These are phyloP conservation scores for Monodelphis domestica DNA, from an alignment of 2,797 vertebrate species.

Conservation along the genomic window DNA sequence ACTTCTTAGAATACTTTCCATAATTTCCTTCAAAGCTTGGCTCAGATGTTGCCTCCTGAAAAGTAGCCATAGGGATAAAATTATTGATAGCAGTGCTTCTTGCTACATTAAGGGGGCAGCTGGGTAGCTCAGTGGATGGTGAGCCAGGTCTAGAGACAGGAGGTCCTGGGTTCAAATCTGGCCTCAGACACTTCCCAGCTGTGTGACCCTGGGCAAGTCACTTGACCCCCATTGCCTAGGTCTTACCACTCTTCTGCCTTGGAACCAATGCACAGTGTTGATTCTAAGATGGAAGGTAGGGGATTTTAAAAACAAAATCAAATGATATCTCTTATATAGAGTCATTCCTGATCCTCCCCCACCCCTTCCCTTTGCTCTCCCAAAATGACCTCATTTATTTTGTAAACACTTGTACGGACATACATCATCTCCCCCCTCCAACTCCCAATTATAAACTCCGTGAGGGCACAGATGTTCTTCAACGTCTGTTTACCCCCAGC, in stretches of 20 bases:
- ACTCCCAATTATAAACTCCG: background rate
- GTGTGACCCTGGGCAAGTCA: too few species aligned
- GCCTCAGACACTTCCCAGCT: too few species aligned
- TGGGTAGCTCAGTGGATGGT: too few species aligned
- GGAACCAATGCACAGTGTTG: too few species aligned
- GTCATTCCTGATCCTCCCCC: background rate
- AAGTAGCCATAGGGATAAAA: background rate
- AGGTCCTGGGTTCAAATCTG: too few species aligned
- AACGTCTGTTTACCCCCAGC: background rate
- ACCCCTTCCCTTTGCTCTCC: background rate
- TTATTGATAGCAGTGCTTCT: background rate
- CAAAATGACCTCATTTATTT: background rate
- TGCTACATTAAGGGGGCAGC: too few species aligned
- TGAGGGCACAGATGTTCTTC: background rate
- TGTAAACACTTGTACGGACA: background rate
- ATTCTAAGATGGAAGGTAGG: too few species aligned
- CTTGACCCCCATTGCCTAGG: too few species aligned
- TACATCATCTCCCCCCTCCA: background rate
- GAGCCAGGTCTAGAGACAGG: too few species aligned
- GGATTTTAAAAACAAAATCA: background rate
- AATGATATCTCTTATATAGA: background rate
- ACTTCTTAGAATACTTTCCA: background rate
- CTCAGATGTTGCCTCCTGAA: background rate
- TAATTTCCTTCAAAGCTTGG: background rate
- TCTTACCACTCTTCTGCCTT: too few species aligned